Evolutionary conservation across 1,140 invertebrate genomes (phyloP).

Genomic region (Cydia strobilella): DNA sequence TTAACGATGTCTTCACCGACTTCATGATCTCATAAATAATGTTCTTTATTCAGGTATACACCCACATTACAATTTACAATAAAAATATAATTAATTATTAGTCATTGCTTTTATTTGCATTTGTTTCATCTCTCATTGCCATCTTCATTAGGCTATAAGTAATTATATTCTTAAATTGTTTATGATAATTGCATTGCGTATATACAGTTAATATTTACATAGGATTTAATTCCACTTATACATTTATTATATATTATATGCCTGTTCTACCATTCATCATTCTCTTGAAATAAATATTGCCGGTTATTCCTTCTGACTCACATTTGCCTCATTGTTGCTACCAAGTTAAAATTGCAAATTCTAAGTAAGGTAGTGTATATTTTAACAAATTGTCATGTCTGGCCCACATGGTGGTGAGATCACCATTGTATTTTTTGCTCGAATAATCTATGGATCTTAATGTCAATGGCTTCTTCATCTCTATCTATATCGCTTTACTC

Average conservation of each 20-base stretch:
- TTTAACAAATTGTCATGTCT: slow-evolving; percentile 32
- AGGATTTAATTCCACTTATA: background rate
- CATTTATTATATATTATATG: background rate
- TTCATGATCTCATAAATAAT: background rate
- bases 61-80: too few species aligned
- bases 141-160: background rate
- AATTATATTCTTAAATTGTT: background rate
- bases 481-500: background rate
- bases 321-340: slow-evolving; percentile 10
- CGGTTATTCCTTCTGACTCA: background rate
- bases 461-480: slow-evolving; percentile 21
- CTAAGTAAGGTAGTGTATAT: slow-evolving; percentile 23
- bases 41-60: too few species aligned
- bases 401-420: slow-evolving; percentile 45
- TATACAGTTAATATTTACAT: background rate
- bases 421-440: slow-evolving; percentile 33
- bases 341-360: slow-evolving; percentile 21
- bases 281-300: slow-evolving; percentile 7
- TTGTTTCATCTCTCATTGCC: background rate
- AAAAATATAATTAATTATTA: background rate
- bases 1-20: background rate
- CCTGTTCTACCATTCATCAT: slow-evolving; percentile 7
- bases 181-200: background rate
- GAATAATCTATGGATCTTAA: background rate
- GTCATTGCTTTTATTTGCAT: slow-evolving; percentile 17